Evolutionary conservation across 2,888 invertebrate species (phyloP).

Genomic region (Hypolimnas misippus): DNA sequence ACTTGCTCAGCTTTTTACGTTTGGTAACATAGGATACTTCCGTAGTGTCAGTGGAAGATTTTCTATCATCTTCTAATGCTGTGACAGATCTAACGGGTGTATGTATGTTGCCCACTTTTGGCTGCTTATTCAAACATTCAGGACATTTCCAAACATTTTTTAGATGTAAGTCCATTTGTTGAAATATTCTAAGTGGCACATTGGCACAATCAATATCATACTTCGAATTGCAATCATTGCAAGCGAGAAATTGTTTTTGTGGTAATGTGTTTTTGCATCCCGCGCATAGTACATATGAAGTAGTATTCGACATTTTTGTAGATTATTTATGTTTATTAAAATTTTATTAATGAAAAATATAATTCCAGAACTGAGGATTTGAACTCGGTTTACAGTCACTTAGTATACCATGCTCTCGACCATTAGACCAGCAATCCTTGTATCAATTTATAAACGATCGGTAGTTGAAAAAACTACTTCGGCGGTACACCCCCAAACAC

Average conservation of each 20-base stretch:
- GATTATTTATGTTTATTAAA: too few species aligned
- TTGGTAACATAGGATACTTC: conserved; percentile 5
- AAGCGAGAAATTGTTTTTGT: conserved; percentile 7
- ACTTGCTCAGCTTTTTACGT: conserved; percentile 5
- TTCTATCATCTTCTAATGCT: background rate
- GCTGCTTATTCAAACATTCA: conserved; percentile 15
- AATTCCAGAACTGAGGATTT: too few species aligned
- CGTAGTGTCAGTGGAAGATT: background rate
- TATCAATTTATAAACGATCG: too few species aligned
- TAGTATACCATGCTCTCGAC: too few species aligned
- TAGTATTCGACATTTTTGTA: too few species aligned
- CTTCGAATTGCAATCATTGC: background rate
- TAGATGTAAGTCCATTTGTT: background rate
- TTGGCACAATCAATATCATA: conserved; percentile 9
- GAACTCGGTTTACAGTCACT: too few species aligned
- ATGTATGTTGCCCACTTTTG: conserved; percentile 1
- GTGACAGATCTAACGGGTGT: conserved; percentile 1
- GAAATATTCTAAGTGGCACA: background rate
- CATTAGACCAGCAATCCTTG: too few species aligned
- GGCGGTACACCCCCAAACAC: too few species aligned
- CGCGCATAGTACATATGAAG: too few species aligned
- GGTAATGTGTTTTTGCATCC: conserved; percentile 1
- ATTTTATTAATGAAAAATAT: too few species aligned
- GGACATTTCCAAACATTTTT: conserved; percentile 13
- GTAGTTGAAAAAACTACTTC: too few species aligned